phyloP scores from a whole-genome alignment of 2,797 vertebrate genomes.

The Platyrinchus mystaceus region DNA sequence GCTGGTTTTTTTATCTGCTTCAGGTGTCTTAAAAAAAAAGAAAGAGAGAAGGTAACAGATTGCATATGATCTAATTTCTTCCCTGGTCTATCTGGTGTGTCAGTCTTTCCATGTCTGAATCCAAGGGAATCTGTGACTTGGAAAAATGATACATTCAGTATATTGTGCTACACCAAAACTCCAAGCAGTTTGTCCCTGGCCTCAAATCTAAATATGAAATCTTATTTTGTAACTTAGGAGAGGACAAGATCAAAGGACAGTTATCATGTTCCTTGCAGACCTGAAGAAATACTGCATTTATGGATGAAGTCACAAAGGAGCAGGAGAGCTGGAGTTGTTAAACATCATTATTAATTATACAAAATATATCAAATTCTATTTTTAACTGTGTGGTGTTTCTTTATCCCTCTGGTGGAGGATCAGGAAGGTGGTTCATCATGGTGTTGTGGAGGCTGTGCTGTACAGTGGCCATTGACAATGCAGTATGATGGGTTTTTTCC shows the following conservation, averaged over 20 bases:
- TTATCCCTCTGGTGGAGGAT: neutral
- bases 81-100: constrained; percentile 43
- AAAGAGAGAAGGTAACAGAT: constrained; percentile 41
- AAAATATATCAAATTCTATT: constrained; percentile 32
- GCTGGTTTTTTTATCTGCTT: neutral
- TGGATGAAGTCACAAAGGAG: constrained; percentile 50
- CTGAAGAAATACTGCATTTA: constrained; percentile 60
- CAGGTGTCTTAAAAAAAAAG: constrained; percentile 2
- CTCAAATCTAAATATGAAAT: constrained; percentile 34
- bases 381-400: neutral
- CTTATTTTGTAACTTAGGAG: constrained; percentile 26
- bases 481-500: accelerated
- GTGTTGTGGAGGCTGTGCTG: neutral
- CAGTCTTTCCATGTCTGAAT: constrained; percentile 41
- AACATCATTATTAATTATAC: constrained; percentile 55
- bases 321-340: constrained; percentile 24
- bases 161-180: constrained; percentile 43
- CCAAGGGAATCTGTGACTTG: constrained; percentile 53
- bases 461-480: neutral
- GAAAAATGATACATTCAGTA: constrained; percentile 60
- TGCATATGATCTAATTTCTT: constrained; percentile 66
- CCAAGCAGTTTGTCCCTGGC: neutral
- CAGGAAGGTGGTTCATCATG: neutral
- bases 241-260: neutral
- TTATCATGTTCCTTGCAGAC: constrained; percentile 16